Evolutionary conservation across 2,888 invertebrate genomes (phyloP).

Genomic region (Acleris sparsana): DNA sequence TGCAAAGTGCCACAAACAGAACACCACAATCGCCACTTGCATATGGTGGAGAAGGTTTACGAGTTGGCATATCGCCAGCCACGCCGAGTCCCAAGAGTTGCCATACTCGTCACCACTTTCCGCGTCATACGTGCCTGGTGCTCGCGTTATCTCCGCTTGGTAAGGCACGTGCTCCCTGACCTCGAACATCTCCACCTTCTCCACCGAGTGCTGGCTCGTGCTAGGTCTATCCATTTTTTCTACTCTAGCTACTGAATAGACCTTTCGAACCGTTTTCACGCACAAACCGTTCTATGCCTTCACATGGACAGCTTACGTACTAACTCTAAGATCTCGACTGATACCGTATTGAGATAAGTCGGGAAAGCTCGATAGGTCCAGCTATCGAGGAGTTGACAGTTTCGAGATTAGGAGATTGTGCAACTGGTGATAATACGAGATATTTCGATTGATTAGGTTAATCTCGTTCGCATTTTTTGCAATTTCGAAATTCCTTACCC

Average conservation of each 20-base stretch:
- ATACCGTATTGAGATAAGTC: constrained; percentile 60
- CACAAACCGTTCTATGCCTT: constrained; percentile 43
- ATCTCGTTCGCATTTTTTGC: constrained; percentile 52
- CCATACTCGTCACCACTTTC: constrained; percentile 66
- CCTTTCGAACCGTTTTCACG: constrained; percentile 54
- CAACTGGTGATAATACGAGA: constrained; percentile 60
- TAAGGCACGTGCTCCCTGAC: constrained; percentile 78
- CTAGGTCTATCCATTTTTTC: constrained; percentile 73
- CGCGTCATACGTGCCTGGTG: constrained; percentile 70
- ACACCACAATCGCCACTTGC: constrained; percentile 75
- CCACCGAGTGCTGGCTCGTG: constrained; percentile 64
- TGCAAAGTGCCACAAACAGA: constrained; percentile 74
- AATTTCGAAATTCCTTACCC: constrained; percentile 61
- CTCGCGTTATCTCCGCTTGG: constrained; percentile 71
- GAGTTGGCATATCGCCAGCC: constrained; percentile 72
- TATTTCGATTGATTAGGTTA: constrained; percentile 59
- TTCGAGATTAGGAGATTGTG: constrained; percentile 72
- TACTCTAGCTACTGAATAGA: constrained; percentile 47
- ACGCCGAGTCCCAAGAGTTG: constrained; percentile 71
- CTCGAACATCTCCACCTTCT: constrained; percentile 73
- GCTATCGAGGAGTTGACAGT: constrained; percentile 69
- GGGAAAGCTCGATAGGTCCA: constrained; percentile 57
- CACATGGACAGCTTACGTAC: constrained; percentile 55
- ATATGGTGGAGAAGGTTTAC: constrained; percentile 76
- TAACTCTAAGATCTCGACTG: constrained; percentile 48